phyloP scores from a whole-genome alignment of 64 coral and sea anemone genomes.

The Montipora foliosa region DNA sequence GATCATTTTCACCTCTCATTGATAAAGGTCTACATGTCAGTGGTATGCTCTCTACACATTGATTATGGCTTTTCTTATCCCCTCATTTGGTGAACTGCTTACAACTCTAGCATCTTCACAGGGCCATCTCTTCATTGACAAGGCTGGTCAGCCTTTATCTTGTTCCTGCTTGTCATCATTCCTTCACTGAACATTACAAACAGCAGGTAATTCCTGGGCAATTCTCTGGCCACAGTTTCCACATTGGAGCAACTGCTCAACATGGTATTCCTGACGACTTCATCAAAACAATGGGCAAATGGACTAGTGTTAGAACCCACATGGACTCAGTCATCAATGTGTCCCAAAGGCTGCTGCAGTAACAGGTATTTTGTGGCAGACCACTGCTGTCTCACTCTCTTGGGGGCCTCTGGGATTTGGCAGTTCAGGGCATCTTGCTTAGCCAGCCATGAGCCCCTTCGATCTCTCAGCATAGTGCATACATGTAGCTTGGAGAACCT shows the following conservation, averaged over 20 bases:
- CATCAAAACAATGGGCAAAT: not conserved
- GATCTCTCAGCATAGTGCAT: too few species aligned
- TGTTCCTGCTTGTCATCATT: not conserved
- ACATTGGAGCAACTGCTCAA: slow-evolving; percentile 13
- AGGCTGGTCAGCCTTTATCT: too few species aligned
- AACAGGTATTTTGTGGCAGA: not conserved
- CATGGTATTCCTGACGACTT: slow-evolving; percentile 4
- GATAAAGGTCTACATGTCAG: too few species aligned
- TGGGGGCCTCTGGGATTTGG: not conserved
- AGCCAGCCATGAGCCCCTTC: not conserved
- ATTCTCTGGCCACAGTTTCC: slow-evolving; percentile 37
- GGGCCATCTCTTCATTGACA: too few species aligned
- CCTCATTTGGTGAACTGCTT: too few species aligned
- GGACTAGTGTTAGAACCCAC: slow-evolving; percentile 1
- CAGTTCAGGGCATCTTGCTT: not conserved
- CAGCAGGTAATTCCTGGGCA: slow-evolving; percentile 22
- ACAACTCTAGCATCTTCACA: too few species aligned
- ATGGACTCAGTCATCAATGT: not conserved
- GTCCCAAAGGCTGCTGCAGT: not conserved
- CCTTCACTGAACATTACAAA: not conserved
- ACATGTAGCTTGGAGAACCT: too few species aligned
- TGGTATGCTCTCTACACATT: too few species aligned
- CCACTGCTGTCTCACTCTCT: not conserved
- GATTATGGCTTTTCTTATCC: too few species aligned
- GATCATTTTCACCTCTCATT: too few species aligned